Evolutionary conservation across 2,113 vertebrate species (phyloP), one percentile per base, ranked within the genome.

Genomic region (Brachyistius frenatus): DNA sequence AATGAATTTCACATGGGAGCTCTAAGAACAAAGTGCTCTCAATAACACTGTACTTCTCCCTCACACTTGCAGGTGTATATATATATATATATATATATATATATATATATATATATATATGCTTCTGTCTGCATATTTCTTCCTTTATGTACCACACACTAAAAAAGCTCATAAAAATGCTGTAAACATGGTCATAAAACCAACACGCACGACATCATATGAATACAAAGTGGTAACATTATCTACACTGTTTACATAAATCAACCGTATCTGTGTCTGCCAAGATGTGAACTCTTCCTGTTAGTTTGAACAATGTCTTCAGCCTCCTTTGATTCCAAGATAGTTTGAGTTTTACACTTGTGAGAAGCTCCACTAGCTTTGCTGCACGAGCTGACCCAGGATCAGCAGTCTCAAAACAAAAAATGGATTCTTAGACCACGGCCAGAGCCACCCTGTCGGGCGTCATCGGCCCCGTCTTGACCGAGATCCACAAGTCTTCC

Each of bases 401-500:
- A 56, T 78, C 60, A 76, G 60, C 46, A 2, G 2, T 33, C 37
- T 49, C 5, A 23, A 4, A 37, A 33, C 31, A 47, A n/a, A 52
- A 0, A 55, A 10, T 4, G 2, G 2, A 13, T 37, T 41, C 35
- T 73, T 91, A 95, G 35, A 89, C 86, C 83, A 87, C 75, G 7
- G 85, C 85, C 54, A 93, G 73, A 6, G 88, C 86, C 1, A 94
- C 76, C 64, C 88, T 80, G 84, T 98, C 97, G 44, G 96, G 90
- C 55, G 95, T 94, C 67, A 96, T 93, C 1, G 96, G 93, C 71
- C 96, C 96, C 3, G 95, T 91, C 89, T 98, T 97, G 30, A 96
- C 96, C 0, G 98, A 97, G 83, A 99, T 99, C 98, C 98, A 99
- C 62, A 99, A 93, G 85, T 99, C 97, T 7, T 98, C 97, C 0